Percentiles rank a stretch among this genome's conserved stretches.
Evolutionary conservation across 2,113 vertebrate species (phyloP).

Genomic region (Nothobranchius kuhntae): DNA sequence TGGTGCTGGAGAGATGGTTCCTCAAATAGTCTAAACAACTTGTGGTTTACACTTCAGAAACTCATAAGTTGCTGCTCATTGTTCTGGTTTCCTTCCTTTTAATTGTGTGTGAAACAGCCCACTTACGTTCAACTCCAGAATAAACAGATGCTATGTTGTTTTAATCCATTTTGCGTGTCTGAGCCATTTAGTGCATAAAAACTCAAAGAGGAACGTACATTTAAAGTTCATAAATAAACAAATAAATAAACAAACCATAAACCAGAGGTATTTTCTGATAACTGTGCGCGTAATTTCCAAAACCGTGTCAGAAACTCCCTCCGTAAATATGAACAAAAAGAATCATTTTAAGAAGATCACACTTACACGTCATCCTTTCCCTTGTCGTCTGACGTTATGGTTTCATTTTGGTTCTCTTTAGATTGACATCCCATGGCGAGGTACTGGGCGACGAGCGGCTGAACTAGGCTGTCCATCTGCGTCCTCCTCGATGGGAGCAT

Average conservation of each 20-base stretch:
- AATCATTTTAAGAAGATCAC: neutral
- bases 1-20: too few relatives aligned
- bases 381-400: slow-evolving; percentile 58
- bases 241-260: too few relatives aligned
- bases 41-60: slow-evolving; percentile 37
- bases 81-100: slow-evolving; percentile 72
- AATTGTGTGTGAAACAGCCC: slow-evolving; percentile 51
- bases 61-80: slow-evolving; percentile 45
- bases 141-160: slow-evolving; percentile 34
- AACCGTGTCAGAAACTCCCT: slow-evolving; percentile 4
- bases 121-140: slow-evolving; percentile 44
- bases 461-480: slow-evolving; percentile 80
- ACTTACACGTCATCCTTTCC: slow-evolving; percentile 76
- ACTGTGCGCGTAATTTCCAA: neutral
- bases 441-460: slow-evolving; percentile 80
- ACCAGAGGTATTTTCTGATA: neutral
- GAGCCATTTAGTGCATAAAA: slow-evolving; percentile 31
- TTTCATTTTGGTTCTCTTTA: slow-evolving; percentile 69
- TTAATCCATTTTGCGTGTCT: neutral
- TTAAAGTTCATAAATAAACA: too few relatives aligned
- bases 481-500: slow-evolving; percentile 71
- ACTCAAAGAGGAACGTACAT: neutral
- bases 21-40: neutral
- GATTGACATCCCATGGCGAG: slow-evolving; percentile 78
- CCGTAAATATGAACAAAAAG: neutral